Evolutionary conservation across 2,888 invertebrate species (phyloP).

Genomic region (Crematogaster levior): DNA sequence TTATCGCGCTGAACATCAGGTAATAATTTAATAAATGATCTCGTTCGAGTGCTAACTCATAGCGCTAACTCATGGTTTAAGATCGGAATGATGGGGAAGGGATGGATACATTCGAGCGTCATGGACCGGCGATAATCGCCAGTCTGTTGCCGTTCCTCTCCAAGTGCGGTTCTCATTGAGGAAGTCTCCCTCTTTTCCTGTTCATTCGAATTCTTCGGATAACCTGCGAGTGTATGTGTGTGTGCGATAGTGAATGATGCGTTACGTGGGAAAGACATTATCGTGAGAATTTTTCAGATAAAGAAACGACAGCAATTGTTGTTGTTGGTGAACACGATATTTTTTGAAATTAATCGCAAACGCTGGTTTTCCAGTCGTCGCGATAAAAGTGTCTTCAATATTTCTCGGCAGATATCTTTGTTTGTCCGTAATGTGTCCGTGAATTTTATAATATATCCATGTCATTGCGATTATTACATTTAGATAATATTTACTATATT

Average conservation of each 20-base stretch:
- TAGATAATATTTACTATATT: not conserved
- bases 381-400: not conserved
- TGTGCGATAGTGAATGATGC: not conserved
- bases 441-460: not conserved
- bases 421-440: not conserved
- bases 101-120: conserved; percentile 5
- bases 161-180: not conserved
- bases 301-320: not conserved
- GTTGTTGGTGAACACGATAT: not conserved
- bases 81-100: not conserved
- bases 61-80: not conserved
- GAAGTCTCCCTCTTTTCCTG: not conserved
- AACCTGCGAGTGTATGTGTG: not conserved
- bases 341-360: not conserved
- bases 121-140: conserved; percentile 23
- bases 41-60: not conserved
- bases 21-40: conserved; percentile 14
- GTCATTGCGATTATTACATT: not conserved
- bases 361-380: not conserved
- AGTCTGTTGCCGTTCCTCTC: conserved; percentile 23
- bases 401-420: not conserved
- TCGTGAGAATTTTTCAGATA: conserved; percentile 2
- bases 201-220: not conserved
- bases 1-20: not conserved
- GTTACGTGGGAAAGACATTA: not conserved